Evolutionary conservation across 2,888 invertebrate species (phyloP).

Genomic region (Parnassius mnemosyne): DNA sequence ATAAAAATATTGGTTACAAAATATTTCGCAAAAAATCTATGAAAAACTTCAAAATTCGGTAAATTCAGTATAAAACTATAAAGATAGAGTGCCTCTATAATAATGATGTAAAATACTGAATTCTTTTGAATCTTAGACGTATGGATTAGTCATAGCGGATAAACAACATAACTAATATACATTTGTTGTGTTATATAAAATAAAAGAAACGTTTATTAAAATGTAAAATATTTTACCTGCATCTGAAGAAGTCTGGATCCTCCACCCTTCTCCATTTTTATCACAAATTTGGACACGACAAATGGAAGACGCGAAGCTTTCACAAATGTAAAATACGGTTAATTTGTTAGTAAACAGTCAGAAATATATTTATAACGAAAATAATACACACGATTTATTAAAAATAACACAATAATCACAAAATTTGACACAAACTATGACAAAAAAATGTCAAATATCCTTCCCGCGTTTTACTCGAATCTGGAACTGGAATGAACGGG

Average conservation of each 20-base stretch:
- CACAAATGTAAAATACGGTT: constrained; percentile 26
- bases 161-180: neutral
- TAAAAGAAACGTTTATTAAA: no score
- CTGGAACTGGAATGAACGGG: constrained; percentile 29
- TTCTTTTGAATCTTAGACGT: neutral
- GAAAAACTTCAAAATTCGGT: no score
- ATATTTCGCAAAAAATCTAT: no score
- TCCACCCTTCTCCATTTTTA: constrained; percentile 63
- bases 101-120: no score
- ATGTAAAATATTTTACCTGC: constrained; percentile 53
- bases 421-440: constrained; percentile 57
- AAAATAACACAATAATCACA: constrained; percentile 47
- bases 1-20: no score
- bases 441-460: constrained; percentile 32
- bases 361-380: constrained; percentile 32
- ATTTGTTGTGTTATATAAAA: neutral
- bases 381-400: constrained; percentile 55
- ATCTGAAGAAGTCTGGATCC: constrained; percentile 71
- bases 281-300: constrained; percentile 37
- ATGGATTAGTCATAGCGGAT: neutral
- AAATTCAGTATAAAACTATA: no score
- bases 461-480: constrained; percentile 36
- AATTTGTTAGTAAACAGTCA: constrained; percentile 29
- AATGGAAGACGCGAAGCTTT: constrained; percentile 47
- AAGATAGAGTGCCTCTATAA: no score